Evolutionary conservation across 2,113 vertebrate species (phyloP), one percentile per base, ranked within the genome.

Genomic region (Rattus rattus): DNA sequence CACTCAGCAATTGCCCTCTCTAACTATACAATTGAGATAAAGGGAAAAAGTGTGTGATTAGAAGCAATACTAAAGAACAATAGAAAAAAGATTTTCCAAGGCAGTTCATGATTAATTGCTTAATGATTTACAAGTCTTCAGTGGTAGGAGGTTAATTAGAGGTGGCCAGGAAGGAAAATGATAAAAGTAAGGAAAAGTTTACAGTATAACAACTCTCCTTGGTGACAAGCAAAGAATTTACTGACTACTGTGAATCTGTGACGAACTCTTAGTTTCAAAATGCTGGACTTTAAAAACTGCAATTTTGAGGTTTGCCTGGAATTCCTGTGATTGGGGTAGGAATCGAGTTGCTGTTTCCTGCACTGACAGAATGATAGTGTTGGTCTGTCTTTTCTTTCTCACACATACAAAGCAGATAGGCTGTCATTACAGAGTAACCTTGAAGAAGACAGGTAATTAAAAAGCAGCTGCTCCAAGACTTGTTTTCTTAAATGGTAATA

Each of bases 81-180:
- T 93, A 84, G 91, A 91, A 95, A 95, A 87, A 84, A 90, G 77
- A 94, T 96, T 97, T 97, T 83, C 72, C 83, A 96, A 94, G 63
- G 33, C 33, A 89, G 22, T 19, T n/a, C 88, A 88, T 98, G 94
- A 96, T 91, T 94, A 96, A 96, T 95, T 97, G 90, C 49, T 91
- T 97, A 97, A 93, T 96, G 96, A 98, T 97, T 91, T 97, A 89
- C 30, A 96, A 89, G 77, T 90, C 95, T 92, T 88, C 94, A 94
- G 73, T 96, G 19, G 49, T 95, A 92, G 81, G 61, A 96, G 92
- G 91, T 97, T 97, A 97, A 98, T 97, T 96, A 96, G 65, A 67
- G 47, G 54, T 94, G 67, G n/a, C 30, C 63, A 91, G 72, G 16
- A 92, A 94, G 56, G 36, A 96, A 94, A 86, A 12, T 86, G 95